Base-by-base conservation (phyloP, 2,888 invertebrate species). In the Tetragonula carbonaria region DNA sequence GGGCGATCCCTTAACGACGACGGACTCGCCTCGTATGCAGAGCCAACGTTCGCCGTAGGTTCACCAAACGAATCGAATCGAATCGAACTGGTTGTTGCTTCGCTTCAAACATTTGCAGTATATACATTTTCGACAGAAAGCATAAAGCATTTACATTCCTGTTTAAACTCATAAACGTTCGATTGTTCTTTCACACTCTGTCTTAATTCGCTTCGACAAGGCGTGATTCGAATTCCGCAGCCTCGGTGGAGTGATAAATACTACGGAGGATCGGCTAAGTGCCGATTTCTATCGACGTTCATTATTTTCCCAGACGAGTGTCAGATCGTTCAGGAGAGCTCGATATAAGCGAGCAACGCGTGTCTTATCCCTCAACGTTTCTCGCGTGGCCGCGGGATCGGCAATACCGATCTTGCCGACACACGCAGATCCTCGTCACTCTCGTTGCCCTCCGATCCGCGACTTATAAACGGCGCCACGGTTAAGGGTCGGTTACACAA, bases 331-430 rank as follows among this genome's bases (percentile, higher is more conserved):
- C 66, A 70, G 68, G 66, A 62, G 76, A 68, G 65, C 67, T 83
- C 82, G 92, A 92, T 92, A 92, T 92, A 91, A 92, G 87, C 84
- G 80, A 87, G 87, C 85, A 89, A 89, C 87, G 90, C 86, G 87
- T 87, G 88, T 86, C 80, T 80, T 86, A 84, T 85, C 67, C 71
- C 68, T 57, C 66, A 78, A 66, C 50, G 55, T 70, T 53, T 51
- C 59, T 72, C 59, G 66, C 11, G 72, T 59, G 59, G n/a, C 33
- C 14, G 28, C 38, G 50, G 63, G 68, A 85, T 85, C 86, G 76
- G 63, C 87, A 86, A 18, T 84, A 62, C 84, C 87, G 87, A 91
- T 90, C 88, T 86, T 33, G 86, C 87, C 84, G 88, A 80, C 88
- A 79, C 83, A 87, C 84, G 88, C 90, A 90, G 90, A 59, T 67